A percentile compares a stretch with the other conserved stretches of the same genome.
These are phyloP conservation scores for Entomobrya proxima DNA, from an alignment of 2,888 invertebrate genomes.

Conservation along the genomic window DNA sequence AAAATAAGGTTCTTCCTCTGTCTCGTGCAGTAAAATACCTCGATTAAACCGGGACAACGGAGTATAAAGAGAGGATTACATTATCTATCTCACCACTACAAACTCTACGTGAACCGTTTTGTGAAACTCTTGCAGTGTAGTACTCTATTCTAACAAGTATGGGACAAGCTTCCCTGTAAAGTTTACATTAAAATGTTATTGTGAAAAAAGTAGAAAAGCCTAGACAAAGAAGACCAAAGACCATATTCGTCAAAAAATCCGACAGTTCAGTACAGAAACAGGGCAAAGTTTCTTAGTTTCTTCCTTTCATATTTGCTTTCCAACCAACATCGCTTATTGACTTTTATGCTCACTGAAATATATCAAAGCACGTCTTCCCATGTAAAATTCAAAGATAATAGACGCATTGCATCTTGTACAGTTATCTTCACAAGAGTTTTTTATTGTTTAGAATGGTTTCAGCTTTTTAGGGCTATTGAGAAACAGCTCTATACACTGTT, in stretches of 20 bases:
- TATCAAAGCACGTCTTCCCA: conserved; percentile 52
- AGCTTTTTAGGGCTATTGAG: conserved; percentile 25
- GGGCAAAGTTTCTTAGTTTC: too few relatives aligned
- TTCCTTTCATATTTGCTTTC: conserved; percentile 19
- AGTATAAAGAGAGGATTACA: too few relatives aligned
- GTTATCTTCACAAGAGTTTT: conserved; percentile 51
- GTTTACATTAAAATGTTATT: not conserved
- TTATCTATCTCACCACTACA: too few relatives aligned
- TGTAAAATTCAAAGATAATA: conserved; percentile 61
- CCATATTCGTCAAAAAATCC: conserved; percentile 21
- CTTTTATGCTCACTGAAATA: conserved; percentile 7
- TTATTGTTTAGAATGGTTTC: conserved; percentile 25
- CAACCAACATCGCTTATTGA: not conserved
- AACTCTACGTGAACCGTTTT: too few relatives aligned
- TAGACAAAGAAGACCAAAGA: not conserved
- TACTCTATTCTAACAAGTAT: not conserved
- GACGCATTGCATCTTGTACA: conserved; percentile 56
- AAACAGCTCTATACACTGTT: not conserved
- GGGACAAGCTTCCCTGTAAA: not conserved
- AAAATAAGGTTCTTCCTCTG: too few relatives aligned
- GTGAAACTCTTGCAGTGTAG: not conserved
- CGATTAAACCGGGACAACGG: too few relatives aligned
- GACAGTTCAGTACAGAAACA: not conserved
- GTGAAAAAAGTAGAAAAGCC: not conserved
- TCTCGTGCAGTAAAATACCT: too few relatives aligned